Base-by-base conservation (phyloP, 2,888 invertebrate genomes). In the Pegoplata infirma region DNA sequence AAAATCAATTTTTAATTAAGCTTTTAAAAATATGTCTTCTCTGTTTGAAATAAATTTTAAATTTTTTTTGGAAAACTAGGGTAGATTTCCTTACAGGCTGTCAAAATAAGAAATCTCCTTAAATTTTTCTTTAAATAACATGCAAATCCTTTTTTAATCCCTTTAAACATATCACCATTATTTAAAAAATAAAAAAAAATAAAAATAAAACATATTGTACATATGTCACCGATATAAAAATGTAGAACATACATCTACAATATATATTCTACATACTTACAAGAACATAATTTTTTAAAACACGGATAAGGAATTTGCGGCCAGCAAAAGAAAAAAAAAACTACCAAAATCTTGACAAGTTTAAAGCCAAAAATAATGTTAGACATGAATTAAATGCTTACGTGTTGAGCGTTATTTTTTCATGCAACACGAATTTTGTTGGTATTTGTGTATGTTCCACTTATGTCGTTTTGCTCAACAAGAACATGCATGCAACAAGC, bases 401-500 rank as follows among this genome's bases (percentile, higher is more conserved):
- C 78, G 66, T 79, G 74, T 61, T 32, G 8, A 63, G 6, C 25
- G 19, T 53, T 23, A 23, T n/a, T n/a, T n/a, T n/a, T n/a, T 6
- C n/a, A 59, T 69, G 49, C 58, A 47, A 53, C 61, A 69, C 44
- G 55, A n/a, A n/a, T n/a, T n/a, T n/a, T n/a, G n/a, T n/a, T n/a
- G n/a, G n/a, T n/a, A n/a, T n/a, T n/a, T n/a, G n/a, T n/a, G n/a
- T 49, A 44, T 58, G 75, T 47, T 75, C 75, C 28, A 75, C 71
- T 79, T 79, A 71, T 79, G 75, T 75, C 75, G 53, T 47, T 69
- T 74, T 64, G 61, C 32, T 32, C 23, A 28, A 61, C 46, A 61
- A 25, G 17, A 14, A 61, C 46, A 73, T 59, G 63, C 79, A 75
- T 75, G 79, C 79, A 79, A 79, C 79, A 79, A 79, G 75, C 75